These are phyloP conservation scores for Cirrhinus molitorella DNA, from an alignment of 2,797 vertebrate genomes.

Conservation along the genomic window DNA sequence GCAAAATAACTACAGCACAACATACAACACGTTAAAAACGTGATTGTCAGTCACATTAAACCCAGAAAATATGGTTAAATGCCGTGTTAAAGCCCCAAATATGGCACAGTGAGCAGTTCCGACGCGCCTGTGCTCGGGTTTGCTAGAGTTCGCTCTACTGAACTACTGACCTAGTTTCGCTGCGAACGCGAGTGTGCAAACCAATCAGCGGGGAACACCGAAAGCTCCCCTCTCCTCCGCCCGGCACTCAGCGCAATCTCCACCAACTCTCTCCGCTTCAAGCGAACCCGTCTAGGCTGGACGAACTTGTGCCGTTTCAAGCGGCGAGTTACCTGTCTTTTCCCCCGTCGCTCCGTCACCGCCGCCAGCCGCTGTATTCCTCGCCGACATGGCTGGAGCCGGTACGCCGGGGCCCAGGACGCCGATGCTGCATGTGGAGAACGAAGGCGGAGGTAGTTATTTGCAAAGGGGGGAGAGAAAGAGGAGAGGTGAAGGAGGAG, in stretches of 20 bases:
- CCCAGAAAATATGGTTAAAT: neutral
- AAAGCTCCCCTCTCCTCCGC: slow-evolving; percentile 51
- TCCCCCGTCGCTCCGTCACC: slow-evolving; percentile 78
- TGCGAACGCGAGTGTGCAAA: slow-evolving; percentile 66
- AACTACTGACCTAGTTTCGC: slow-evolving; percentile 86
- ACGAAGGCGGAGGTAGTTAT: slow-evolving; percentile 66
- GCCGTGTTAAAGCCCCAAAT: neutral
- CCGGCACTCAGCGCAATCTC: slow-evolving; percentile 30
- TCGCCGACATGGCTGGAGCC: slow-evolving; percentile 84
- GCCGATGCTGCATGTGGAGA: slow-evolving; percentile 76
- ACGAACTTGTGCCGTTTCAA: neutral
- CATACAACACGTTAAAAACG: neutral
- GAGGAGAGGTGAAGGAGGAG: slow-evolving; percentile 27
- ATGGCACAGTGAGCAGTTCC: neutral
- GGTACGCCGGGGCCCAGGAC: slow-evolving; percentile 76
- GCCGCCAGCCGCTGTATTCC: slow-evolving; percentile 74
- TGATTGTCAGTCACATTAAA: neutral
- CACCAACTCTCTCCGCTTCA: neutral
- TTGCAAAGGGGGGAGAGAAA: slow-evolving; percentile 22
- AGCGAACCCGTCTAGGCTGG: neutral
- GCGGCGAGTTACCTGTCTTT: slow-evolving; percentile 73
- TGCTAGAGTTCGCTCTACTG: slow-evolving; percentile 78
- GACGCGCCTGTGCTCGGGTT: slow-evolving; percentile 3
- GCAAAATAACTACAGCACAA: slow-evolving; percentile 8
- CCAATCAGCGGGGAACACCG: slow-evolving; percentile 57